These are phyloP conservation scores for Patiria miniata DNA, from an alignment of 35 echinoderm and acorn worm species.

Conservation along the genomic window DNA sequence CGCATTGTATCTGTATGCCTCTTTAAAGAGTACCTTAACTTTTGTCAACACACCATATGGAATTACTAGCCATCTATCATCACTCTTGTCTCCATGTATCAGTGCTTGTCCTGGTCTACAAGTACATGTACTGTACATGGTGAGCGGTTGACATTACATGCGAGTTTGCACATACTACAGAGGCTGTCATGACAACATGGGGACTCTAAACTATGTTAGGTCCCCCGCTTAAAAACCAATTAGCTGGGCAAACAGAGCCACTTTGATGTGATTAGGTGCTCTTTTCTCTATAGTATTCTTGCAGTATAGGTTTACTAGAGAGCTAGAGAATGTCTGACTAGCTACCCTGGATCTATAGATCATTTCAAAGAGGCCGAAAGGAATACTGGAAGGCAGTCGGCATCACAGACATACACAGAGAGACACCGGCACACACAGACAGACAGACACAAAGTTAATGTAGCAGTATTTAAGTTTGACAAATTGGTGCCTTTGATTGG, in stretches of 20 bases:
- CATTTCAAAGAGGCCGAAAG: not conserved
- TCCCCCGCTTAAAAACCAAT: conserved; percentile 15
- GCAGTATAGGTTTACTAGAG: not conserved
- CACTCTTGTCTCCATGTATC: not conserved
- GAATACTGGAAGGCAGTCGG: not conserved
- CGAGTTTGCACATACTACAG: not conserved
- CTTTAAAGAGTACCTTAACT: not conserved
- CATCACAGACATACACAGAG: not conserved
- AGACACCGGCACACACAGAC: not conserved
- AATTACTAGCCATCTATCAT: not conserved
- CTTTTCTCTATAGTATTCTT: conserved; percentile 6
- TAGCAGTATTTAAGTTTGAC: conserved; percentile 26
- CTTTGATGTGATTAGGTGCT: conserved; percentile 22
- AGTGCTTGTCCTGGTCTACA: too few species aligned
- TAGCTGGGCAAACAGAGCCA: conserved; percentile 5
- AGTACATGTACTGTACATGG: too few species aligned
- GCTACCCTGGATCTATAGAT: conserved; percentile 15
- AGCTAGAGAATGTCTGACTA: not conserved
- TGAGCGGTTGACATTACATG: not conserved
- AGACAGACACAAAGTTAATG: not conserved
- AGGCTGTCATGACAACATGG: conserved; percentile 7
- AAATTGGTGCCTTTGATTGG: conserved; percentile 13
- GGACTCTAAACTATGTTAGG: conserved; percentile 5
- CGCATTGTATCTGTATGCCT: not conserved
- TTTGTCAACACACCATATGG: not conserved